A percentile compares a stretch with the other conserved stretches of the same genome.
These are phyloP conservation scores for Conomelus anceps DNA, from an alignment of 2,888 invertebrate genomes.

Conservation along the genomic window DNA sequence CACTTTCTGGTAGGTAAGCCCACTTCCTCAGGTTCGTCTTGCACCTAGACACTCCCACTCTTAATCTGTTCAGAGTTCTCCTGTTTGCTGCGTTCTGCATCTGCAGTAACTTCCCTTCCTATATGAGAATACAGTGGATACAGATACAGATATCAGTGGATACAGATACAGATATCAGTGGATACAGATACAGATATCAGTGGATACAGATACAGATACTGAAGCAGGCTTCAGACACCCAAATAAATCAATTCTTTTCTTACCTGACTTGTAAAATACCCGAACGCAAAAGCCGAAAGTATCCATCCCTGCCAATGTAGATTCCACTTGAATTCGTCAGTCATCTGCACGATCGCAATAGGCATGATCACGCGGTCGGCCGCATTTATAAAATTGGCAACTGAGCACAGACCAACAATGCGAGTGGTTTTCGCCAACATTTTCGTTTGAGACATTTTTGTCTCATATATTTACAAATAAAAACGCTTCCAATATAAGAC, in stretches of 20 bases:
- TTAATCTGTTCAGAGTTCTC: too few species aligned
- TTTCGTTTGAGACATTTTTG: slow-evolving; percentile 26
- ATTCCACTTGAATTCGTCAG: slow-evolving; percentile 62
- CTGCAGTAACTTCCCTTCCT: too few species aligned
- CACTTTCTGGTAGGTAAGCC: too few species aligned
- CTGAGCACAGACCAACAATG: slow-evolving; percentile 59
- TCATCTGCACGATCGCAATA: slow-evolving; percentile 67
- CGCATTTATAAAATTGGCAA: slow-evolving; percentile 70
- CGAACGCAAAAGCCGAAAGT: slow-evolving; percentile 65
- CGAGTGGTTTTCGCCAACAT: slow-evolving; percentile 51
- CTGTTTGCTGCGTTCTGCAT: too few species aligned
- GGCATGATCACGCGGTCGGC: slow-evolving; percentile 73
- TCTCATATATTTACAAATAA: background rate
- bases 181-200: too few species aligned
- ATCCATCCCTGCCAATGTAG: slow-evolving; percentile 68
- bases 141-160: too few species aligned
- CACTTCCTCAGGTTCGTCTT: too few species aligned
- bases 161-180: too few species aligned
- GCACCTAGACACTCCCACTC: too few species aligned
- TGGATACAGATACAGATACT: too few species aligned
- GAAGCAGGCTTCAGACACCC: background rate
- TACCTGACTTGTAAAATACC: slow-evolving; percentile 69
- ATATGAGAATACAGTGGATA: too few species aligned
- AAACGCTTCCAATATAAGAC: background rate
- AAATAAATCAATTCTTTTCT: background rate